Evolutionary conservation across 1,140 invertebrate genomes (phyloP).

Genomic region (Chelonus insularis): DNA sequence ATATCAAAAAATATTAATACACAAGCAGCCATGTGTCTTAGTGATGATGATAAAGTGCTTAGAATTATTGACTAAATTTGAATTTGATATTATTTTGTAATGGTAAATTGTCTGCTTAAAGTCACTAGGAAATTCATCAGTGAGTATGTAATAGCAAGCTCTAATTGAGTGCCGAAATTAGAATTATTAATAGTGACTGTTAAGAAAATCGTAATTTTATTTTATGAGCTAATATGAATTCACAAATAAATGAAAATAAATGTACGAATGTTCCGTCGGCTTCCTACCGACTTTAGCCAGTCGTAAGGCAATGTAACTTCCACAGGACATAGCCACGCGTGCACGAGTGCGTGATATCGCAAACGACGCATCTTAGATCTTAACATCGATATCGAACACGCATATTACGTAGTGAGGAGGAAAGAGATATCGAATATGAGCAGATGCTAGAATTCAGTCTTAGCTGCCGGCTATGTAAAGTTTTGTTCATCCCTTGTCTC

Average conservation of each 20-base stretch:
- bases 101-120: too few species aligned
- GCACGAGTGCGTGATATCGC: constrained; percentile 57
- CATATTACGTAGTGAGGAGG: constrained; percentile 43
- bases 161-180: too few species aligned
- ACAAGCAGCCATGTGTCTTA: too few species aligned
- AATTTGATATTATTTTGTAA: too few species aligned
- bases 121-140: too few species aligned
- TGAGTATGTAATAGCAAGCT: too few species aligned
- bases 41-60: too few species aligned
- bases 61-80: too few species aligned
- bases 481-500: too few species aligned
- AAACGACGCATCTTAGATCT: constrained; percentile 53
- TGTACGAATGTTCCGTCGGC: neutral
- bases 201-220: too few species aligned
- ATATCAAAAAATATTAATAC: too few species aligned
- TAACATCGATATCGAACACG: constrained; percentile 51
- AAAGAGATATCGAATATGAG: constrained; percentile 17
- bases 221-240: neutral
- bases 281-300: neutral
- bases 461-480: neutral
- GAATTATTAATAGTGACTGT: too few species aligned
- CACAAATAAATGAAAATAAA: neutral
- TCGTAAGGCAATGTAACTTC: constrained; percentile 8
- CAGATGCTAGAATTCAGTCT: constrained; percentile 15
- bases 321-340: constrained; percentile 36